phyloP scores from a whole-genome alignment of 64 coral and sea anemone genomes.

The Acropora tenuis region DNA sequence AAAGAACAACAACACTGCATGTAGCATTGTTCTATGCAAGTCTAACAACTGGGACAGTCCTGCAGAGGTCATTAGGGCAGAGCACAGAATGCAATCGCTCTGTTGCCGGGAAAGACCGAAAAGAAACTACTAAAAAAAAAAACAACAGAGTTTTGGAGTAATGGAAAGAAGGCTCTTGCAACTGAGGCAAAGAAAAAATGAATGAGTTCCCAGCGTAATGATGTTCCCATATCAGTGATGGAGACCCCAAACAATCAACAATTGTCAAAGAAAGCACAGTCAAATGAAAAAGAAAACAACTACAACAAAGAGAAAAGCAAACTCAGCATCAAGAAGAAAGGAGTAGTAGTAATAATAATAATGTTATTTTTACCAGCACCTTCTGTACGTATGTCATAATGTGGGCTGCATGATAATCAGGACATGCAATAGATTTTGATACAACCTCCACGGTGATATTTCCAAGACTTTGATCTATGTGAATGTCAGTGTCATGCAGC shows the following conservation, averaged over 20 bases:
- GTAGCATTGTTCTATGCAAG: slow-evolving; percentile 57
- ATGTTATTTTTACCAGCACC: too few species aligned
- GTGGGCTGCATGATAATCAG: too few species aligned
- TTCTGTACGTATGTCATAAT: too few species aligned
- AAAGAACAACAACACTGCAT: slow-evolving; percentile 73
- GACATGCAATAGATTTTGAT: too few species aligned
- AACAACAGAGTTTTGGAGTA: slow-evolving; percentile 49
- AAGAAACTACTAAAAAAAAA: slow-evolving; percentile 51
- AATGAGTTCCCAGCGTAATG: slow-evolving; percentile 44
- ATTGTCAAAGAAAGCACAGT: neutral
- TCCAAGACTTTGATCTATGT: neutral
- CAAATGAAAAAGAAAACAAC: too few species aligned
- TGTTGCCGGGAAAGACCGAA: slow-evolving; percentile 53
- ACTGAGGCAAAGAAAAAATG: slow-evolving; percentile 51
- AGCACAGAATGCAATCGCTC: slow-evolving; percentile 40
- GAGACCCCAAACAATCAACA: slow-evolving; percentile 30
- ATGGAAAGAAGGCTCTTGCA: slow-evolving; percentile 47
- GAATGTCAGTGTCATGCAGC: slow-evolving; percentile 33
- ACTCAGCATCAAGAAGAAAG: too few species aligned
- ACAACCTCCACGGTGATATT: neutral
- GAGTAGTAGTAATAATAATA: too few species aligned
- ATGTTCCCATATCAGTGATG: slow-evolving; percentile 25
- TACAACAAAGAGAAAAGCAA: too few species aligned
- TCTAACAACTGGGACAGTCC: slow-evolving; percentile 74
- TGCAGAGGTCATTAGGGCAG: slow-evolving; percentile 62